These are phyloP conservation scores for Mantis religiosa DNA, from an alignment of 2,888 invertebrate genomes.

Conservation along the genomic window DNA sequence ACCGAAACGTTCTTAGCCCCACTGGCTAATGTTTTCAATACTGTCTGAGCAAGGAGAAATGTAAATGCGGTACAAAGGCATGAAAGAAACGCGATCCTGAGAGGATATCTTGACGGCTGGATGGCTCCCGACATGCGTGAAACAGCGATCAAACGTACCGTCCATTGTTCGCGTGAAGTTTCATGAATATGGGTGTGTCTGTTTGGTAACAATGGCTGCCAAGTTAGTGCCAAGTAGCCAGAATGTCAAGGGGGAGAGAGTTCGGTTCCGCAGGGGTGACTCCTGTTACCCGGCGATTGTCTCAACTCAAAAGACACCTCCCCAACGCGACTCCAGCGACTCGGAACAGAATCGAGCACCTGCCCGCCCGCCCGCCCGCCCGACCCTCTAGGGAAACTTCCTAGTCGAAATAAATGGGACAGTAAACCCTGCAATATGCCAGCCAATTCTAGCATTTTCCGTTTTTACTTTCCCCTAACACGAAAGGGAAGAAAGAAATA, in stretches of 20 bases:
- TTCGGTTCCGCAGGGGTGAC: background rate
- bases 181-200: background rate
- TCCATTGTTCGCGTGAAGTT: background rate
- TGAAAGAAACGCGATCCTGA: background rate
- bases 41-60: background rate
- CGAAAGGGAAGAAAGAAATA: background rate
- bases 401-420: conserved; percentile 29
- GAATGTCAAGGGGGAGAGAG: background rate
- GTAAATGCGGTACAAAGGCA: background rate
- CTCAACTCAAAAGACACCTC: background rate
- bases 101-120: background rate
- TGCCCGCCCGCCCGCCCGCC: conserved; percentile 18
- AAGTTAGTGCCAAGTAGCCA: background rate
- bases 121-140: background rate
- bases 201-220: background rate
- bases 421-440: conserved; percentile 29
- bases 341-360: conserved; percentile 24
- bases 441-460: conserved; percentile 28
- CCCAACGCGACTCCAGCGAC: background rate
- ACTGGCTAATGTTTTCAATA: background rate
- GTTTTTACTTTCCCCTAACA: background rate
- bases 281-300: background rate
- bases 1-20: background rate
- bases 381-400: conserved; percentile 4
- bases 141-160: background rate